Percentiles rank a stretch among this genome's conserved stretches.
These are phyloP conservation scores for Rhaphigaster nebulosa DNA, from an alignment of 2,888 invertebrate genomes.

Conservation along the genomic window DNA sequence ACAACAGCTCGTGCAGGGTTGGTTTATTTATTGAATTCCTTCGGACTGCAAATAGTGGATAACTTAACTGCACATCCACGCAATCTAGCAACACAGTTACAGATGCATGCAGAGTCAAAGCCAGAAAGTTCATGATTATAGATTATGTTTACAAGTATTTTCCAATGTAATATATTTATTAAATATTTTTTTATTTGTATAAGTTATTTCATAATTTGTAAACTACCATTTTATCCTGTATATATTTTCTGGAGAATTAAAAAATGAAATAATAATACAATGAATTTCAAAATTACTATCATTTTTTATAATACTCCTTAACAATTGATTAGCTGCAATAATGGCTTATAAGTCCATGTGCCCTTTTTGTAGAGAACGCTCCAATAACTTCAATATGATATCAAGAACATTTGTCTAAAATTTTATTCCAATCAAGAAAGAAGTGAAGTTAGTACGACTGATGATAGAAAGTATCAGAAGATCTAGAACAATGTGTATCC, in stretches of 20 bases:
- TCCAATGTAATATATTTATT: constrained; percentile 41
- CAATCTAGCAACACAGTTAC: constrained; percentile 18
- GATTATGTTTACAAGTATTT: background rate
- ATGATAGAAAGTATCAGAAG: no score
- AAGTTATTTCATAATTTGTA: background rate
- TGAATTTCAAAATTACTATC: background rate
- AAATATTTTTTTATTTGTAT: constrained; percentile 19
- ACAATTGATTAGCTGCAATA: no score
- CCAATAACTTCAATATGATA: no score
- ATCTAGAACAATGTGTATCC: no score
- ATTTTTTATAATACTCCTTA: background rate
- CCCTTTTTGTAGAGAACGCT: no score
- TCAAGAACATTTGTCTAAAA: no score
- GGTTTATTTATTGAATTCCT: constrained; percentile 78
- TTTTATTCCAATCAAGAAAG: no score
- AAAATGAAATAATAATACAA: background rate
- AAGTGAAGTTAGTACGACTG: no score
- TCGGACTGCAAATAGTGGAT: constrained; percentile 52
- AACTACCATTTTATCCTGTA: background rate
- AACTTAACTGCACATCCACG: constrained; percentile 53
- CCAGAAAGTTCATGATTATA: background rate
- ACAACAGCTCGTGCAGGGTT: constrained; percentile 77
- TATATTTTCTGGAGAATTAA: background rate
- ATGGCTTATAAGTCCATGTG: no score
- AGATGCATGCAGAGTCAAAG: constrained; percentile 20